These are phyloP conservation scores for Sitophilus oryzae DNA, from an alignment of 1,140 invertebrate species.

Conservation along the genomic window DNA sequence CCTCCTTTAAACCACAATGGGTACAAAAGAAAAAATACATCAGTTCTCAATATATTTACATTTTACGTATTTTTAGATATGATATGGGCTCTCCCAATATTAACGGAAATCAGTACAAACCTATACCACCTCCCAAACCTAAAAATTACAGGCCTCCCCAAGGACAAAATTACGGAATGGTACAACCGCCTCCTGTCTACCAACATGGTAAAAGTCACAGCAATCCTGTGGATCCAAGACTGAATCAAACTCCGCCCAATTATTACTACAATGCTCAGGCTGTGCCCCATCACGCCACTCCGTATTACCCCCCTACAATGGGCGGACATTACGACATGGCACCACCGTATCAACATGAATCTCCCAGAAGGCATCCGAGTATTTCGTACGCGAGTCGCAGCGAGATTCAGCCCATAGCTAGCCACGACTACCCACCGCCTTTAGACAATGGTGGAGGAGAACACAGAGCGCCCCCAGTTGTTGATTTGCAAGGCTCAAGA, in stretches of 20 bases:
- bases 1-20: constrained; percentile 32
- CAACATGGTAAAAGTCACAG: constrained; percentile 47
- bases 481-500: constrained; percentile 59
- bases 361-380: constrained; percentile 37
- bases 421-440: constrained; percentile 34
- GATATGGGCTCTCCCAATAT: constrained; percentile 29
- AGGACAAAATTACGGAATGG: constrained; percentile 35
- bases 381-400: constrained; percentile 43
- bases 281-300: constrained; percentile 36
- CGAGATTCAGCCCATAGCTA: constrained; percentile 41
- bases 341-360: constrained; percentile 39
- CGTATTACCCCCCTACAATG: constrained; percentile 31
- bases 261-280: constrained; percentile 46
- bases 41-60: background rate
- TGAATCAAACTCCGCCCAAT: constrained; percentile 40
- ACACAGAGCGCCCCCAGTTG: constrained; percentile 37
- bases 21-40: constrained; percentile 5
- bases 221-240: constrained; percentile 41
- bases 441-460: constrained; percentile 31
- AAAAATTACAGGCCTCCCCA: constrained; percentile 81
- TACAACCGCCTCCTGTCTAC: constrained; percentile 38
- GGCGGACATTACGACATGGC: constrained; percentile 41
- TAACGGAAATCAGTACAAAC: constrained; percentile 60
- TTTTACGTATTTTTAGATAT: constrained; percentile 17
- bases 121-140: constrained; percentile 84